Base-by-base conservation (phyloP, 2,888 invertebrate genomes). In the Hypomecis punctinalis region DNA sequence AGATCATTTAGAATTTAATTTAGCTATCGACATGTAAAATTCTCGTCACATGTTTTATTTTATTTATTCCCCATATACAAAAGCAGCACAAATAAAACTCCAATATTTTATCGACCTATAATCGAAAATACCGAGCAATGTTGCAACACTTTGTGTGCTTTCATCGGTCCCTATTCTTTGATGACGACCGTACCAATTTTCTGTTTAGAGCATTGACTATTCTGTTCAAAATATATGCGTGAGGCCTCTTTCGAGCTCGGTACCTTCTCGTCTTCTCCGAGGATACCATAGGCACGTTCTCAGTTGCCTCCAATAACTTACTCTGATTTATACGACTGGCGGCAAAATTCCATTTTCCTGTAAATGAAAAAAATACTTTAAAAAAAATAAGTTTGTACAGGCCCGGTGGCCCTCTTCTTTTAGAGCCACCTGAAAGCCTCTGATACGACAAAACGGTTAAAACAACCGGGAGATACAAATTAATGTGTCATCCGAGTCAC, bases 171-270 rank as follows among this genome's bases (percentile, higher is more conserved):
- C 67, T 72, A 59, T 70, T 73, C 59, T 63, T 72, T 5, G 75
- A 71, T 49, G 73, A 61, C 6, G 45, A 6, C 40, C 7, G 23
- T 6, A 40, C 6, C 54, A 79, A 71, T 72, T 82, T 83, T 68
- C 78, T 82, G 61, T 87, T 86, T n/a, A 88, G 71, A 49, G 86
- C 66, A 51, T 78, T 77, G 45, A 86, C 81, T 72, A 89, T 79
- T 69, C 78, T 82, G 49, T 81, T 78, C n/a, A 88, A 71, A 2
- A 83, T 61, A 66, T 83, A 81, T 0, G 46, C n/a, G 37, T 64
- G 56, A 13, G 83, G 80, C 63, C 80, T 76, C 62, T 82, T 78
- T 11, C 82, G 76, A 1, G 78, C 77, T 42, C 83, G 76, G 57
- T 83, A 85, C 6, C 83, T 73, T 2, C 69, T 71, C 4, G 72